phyloP scores from a whole-genome alignment of 2,113 vertebrate species.

The Choloepus hoffmanni region DNA sequence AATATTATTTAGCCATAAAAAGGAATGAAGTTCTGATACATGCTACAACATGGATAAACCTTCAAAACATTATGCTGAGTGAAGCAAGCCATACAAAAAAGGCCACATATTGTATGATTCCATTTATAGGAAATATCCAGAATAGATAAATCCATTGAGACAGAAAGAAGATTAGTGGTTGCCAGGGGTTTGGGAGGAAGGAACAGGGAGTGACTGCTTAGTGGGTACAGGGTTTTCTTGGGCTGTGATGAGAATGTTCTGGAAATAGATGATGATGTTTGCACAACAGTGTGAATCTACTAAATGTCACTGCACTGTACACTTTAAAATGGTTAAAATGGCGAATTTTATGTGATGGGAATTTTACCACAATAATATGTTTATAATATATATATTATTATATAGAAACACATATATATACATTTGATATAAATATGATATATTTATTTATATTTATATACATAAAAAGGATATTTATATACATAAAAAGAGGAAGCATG shows the following conservation, averaged over 20 bases:
- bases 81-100: neutral
- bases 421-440: too few relatives aligned
- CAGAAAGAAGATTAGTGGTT: neutral
- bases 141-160: neutral
- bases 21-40: neutral
- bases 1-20: neutral
- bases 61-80: neutral
- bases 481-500: neutral
- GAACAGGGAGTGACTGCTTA: accelerated
- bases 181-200: neutral
- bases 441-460: too few relatives aligned
- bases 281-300: neutral
- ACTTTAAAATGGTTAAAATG: neutral
- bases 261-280: neutral
- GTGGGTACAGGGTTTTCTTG: neutral
- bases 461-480: neutral
- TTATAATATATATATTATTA: neutral
- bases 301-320: neutral
- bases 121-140: neutral
- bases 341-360: neutral
- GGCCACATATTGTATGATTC: neutral
- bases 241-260: neutral
- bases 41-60: neutral
- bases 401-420: too few relatives aligned
- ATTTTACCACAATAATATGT: neutral